Percentiles rank a stretch among this genome's conserved stretches.
Conservation (phyloP, 2,888 invertebrate species). For the Linyphia triangularis region DNA sequence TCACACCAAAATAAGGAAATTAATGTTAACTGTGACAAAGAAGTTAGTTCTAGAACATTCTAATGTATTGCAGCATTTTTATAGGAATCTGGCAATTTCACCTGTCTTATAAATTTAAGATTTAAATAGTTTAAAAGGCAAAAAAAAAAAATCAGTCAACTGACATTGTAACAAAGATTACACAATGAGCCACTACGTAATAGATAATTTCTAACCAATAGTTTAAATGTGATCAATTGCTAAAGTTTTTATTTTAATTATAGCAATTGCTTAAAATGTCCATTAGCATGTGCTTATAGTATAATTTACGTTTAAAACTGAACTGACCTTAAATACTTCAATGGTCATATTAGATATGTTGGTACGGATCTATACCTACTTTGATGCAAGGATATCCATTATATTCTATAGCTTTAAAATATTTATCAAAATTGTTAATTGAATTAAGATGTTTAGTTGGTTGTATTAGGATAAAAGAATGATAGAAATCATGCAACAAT, state of each 20-base stretch:
- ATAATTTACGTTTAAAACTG: not conserved
- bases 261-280: not conserved
- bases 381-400: not conserved
- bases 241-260: not conserved
- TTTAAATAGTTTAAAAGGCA: not conserved
- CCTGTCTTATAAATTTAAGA: conserved; percentile 64
- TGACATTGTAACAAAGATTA: conserved; percentile 49
- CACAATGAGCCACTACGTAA: not conserved
- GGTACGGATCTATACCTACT: not conserved
- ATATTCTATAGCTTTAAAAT: not conserved
- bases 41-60: conserved; percentile 63
- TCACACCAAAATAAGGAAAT: conserved; percentile 40
- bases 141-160: conserved; percentile 69
- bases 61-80: conserved; percentile 74
- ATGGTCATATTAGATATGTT: not conserved
- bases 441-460: not conserved
- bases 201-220: not conserved
- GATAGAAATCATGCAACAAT: conserved; percentile 34
- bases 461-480: not conserved
- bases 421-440: no score
- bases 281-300: not conserved
- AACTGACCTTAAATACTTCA: not conserved
- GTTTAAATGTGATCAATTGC: not conserved
- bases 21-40: conserved; percentile 67
- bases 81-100: conserved; percentile 73